Evolutionary conservation across 2,888 invertebrate species (phyloP).

Genomic region (Lasioglossum pauxillum): DNA sequence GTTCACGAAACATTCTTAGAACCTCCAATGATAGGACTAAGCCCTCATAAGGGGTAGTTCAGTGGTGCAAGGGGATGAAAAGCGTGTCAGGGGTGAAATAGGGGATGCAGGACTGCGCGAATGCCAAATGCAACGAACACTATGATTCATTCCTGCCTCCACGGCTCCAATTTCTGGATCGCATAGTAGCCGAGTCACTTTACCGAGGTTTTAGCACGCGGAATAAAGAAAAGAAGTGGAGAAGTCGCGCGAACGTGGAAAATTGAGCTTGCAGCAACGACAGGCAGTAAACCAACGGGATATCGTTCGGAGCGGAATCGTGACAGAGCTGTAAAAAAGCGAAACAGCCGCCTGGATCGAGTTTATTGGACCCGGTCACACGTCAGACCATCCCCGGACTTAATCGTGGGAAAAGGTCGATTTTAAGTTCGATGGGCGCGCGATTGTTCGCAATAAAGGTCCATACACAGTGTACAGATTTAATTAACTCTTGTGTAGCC

Average conservation of each 20-base stretch:
- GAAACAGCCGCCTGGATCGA: constrained; percentile 13
- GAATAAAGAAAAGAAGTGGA: not conserved
- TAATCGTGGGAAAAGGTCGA: constrained; percentile 32
- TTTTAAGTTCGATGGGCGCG: constrained; percentile 13
- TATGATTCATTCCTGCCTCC: not conserved
- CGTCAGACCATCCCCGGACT: constrained; percentile 35
- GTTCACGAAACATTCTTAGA: not conserved
- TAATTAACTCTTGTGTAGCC: too few species aligned
- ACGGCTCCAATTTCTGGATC: not conserved
- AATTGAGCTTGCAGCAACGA: not conserved
- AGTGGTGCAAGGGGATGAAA: not conserved
- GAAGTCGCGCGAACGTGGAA: not conserved
- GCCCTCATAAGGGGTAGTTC: not conserved
- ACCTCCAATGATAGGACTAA: not conserved
- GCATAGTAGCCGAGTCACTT: not conserved
- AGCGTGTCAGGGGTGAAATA: not conserved
- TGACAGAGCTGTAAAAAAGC: constrained; percentile 21
- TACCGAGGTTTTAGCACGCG: not conserved
- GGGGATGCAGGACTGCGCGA: not conserved
- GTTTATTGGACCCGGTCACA: constrained; percentile 39
- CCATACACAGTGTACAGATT: too few species aligned
- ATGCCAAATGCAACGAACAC: not conserved
- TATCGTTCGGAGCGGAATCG: constrained; percentile 15
- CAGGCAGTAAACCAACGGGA: not conserved
- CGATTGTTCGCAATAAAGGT: too few species aligned